Conservation (phyloP, 2,888 invertebrate genomes). For the Nowickia ferox region DNA sequence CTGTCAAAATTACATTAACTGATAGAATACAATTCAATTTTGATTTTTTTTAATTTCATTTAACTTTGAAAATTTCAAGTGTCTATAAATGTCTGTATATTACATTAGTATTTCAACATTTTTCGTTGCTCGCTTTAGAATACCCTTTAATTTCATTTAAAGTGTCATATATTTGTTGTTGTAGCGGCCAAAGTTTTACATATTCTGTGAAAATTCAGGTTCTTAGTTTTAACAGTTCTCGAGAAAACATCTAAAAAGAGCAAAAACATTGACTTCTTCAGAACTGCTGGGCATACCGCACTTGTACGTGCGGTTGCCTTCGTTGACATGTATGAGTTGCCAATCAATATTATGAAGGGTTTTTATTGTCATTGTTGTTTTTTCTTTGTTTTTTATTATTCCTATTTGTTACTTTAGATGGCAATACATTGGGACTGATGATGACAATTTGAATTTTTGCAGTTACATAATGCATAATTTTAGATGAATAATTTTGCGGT, state of each 20-base stretch:
- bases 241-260: not conserved
- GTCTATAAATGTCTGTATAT: too few species aligned
- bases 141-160: too few species aligned
- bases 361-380: not conserved
- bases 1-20: too few species aligned
- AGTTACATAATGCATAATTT: constrained; percentile 3
- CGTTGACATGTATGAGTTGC: constrained; percentile 5
- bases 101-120: too few species aligned
- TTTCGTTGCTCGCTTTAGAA: too few species aligned
- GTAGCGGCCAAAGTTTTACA: too few species aligned
- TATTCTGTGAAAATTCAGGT: too few species aligned
- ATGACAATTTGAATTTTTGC: constrained; percentile 20
- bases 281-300: not conserved
- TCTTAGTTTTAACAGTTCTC: not conserved
- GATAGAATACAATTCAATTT: too few species aligned
- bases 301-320: not conserved
- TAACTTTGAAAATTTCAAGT: too few species aligned
- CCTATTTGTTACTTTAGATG: constrained; percentile 8
- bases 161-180: too few species aligned
- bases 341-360: constrained; percentile 27
- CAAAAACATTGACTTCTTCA: not conserved
- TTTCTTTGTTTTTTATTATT: not conserved
- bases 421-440: constrained; percentile 41
- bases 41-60: too few species aligned
- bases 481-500: not conserved